Evolutionary conservation across 2,797 vertebrate genomes (phyloP).

Genomic region (Atherinosoma microstoma): DNA sequence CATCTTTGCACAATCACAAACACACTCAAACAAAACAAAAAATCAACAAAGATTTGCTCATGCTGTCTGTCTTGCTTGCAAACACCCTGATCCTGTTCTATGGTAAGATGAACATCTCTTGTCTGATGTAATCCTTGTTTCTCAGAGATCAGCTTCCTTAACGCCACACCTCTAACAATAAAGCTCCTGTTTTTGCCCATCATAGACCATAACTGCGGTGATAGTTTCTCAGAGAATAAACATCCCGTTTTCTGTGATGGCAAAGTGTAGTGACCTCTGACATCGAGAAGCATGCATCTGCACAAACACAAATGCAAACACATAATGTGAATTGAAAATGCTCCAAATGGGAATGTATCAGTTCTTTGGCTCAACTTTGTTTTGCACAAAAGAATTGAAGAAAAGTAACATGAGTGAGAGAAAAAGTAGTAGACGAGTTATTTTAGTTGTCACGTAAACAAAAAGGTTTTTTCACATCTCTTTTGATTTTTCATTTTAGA

Average conservation of each 20-base stretch:
- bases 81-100: slow-evolving; percentile 26
- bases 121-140: slow-evolving; percentile 44
- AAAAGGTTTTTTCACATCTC: too few relatives aligned
- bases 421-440: not conserved
- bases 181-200: slow-evolving; percentile 31
- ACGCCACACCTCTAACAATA: slow-evolving; percentile 56
- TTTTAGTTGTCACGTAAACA: too few relatives aligned
- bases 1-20: slow-evolving; percentile 43
- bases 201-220: slow-evolving; percentile 17
- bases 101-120: slow-evolving; percentile 55
- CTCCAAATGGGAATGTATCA: not conserved
- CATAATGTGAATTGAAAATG: not conserved
- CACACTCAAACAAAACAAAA: slow-evolving; percentile 20
- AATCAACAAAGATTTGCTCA: slow-evolving; percentile 29
- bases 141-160: slow-evolving; percentile 59
- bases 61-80: slow-evolving; percentile 18
- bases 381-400: not conserved
- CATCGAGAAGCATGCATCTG: slow-evolving; percentile 18
- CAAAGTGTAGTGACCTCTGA: slow-evolving; percentile 28
- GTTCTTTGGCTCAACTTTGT: too few relatives aligned
- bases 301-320: slow-evolving; percentile 26
- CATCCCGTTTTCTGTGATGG: slow-evolving; percentile 36
- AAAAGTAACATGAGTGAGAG: not conserved
- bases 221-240: slow-evolving; percentile 60
- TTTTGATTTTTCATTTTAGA: too few relatives aligned